These are phyloP conservation scores for Drosophila fulvimacula DNA, from an alignment of 2,888 invertebrate genomes.

Conservation along the genomic window DNA sequence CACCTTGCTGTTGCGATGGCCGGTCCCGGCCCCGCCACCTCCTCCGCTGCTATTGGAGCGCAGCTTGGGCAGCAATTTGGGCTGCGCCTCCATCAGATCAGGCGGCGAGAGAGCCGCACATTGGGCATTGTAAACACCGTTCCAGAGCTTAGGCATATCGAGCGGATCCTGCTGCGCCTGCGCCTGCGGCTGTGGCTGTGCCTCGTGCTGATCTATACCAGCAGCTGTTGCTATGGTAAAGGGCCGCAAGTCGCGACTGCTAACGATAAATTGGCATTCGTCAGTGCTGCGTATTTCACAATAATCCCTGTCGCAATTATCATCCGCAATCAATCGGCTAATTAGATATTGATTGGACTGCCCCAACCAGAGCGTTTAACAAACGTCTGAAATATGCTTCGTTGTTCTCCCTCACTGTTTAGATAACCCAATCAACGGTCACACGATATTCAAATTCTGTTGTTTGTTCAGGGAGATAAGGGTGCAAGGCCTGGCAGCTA, in stretches of 20 bases:
- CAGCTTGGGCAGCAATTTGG: constrained; percentile 68
- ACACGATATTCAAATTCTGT: constrained; percentile 37
- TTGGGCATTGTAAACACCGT: constrained; percentile 49
- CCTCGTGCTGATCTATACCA: constrained; percentile 12
- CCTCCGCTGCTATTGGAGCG: constrained; percentile 51
- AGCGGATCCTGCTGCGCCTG: constrained; percentile 1
- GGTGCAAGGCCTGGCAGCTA: not conserved
- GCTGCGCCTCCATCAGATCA: constrained; percentile 79
- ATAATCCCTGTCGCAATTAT: constrained; percentile 46
- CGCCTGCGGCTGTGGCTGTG: not conserved
- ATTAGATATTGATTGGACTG: constrained; percentile 70
- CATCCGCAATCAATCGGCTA: constrained; percentile 64
- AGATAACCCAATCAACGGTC: constrained; percentile 54
- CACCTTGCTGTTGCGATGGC: constrained; percentile 72
- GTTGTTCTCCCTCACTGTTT: constrained; percentile 31
- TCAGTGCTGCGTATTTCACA: constrained; percentile 54
- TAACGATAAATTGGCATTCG: constrained; percentile 6
- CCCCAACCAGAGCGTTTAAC: constrained; percentile 49
- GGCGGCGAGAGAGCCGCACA: constrained; percentile 60
- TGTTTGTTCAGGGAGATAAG: constrained; percentile 22
- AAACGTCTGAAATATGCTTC: constrained; percentile 12
- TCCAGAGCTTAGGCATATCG: constrained; percentile 79
- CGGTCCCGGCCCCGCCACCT: not conserved
- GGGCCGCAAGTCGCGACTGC: constrained; percentile 64
- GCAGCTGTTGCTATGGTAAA: constrained; percentile 61